Conservation (phyloP, 2,113 vertebrate species). For the Atlantisia rogersi region DNA sequence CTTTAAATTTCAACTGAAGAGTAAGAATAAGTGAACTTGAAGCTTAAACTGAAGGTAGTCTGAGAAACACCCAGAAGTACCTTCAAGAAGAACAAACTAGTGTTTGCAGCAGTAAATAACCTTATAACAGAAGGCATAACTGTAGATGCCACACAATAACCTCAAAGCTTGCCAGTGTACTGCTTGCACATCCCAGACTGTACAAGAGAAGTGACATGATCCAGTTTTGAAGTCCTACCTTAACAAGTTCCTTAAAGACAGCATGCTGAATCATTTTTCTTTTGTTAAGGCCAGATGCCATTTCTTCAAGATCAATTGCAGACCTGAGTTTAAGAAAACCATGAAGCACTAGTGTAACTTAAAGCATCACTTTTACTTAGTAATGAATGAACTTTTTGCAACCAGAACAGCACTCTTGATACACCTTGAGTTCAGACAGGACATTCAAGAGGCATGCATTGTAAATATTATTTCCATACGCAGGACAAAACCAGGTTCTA, state of each 20-base stretch:
- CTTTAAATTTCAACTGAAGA: background rate
- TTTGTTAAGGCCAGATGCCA: conserved; percentile 99
- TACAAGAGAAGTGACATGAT: background rate
- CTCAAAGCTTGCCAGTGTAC: background rate
- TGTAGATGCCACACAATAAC: background rate
- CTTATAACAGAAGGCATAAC: background rate
- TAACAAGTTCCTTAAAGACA: conserved; percentile 98
- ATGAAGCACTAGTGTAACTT: background rate
- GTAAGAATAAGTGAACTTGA: background rate
- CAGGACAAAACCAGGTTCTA: background rate
- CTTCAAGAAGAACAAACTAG: background rate
- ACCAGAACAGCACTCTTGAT: background rate
- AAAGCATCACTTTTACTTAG: background rate
- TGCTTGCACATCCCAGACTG: background rate
- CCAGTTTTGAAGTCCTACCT: conserved; percentile 79
- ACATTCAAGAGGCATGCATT: background rate
- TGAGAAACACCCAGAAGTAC: background rate
- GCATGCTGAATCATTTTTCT: conserved; percentile 99
- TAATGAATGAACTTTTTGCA: background rate
- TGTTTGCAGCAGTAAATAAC: background rate
- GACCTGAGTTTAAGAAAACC: conserved; percentile 76
- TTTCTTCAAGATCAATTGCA: conserved; percentile 98
- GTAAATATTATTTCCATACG: background rate
- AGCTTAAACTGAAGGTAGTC: background rate
- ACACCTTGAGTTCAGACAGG: background rate